phyloP scores from a whole-genome alignment of 2,888 invertebrate genomes.

The Sycophila texana region DNA sequence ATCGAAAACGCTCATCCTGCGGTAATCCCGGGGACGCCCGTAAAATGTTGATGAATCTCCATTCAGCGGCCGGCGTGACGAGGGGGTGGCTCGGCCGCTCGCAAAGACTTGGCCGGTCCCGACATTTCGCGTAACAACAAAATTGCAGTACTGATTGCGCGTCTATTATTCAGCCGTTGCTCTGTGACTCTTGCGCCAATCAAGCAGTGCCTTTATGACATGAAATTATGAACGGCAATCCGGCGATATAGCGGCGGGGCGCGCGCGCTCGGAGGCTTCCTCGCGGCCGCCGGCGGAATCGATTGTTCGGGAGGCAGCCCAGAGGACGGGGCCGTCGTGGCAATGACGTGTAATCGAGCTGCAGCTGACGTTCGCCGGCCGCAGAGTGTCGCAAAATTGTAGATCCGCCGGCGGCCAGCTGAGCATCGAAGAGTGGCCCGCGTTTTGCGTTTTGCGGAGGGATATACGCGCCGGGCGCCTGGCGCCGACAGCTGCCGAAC shows the following conservation, averaged over 20 bases:
- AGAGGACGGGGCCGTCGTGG: constrained; percentile 18
- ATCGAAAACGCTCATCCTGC: neutral
- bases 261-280: neutral
- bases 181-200: constrained; percentile 19
- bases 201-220: constrained; percentile 36
- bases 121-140: constrained; percentile 40
- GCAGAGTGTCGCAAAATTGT: constrained; percentile 42
- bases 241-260: neutral
- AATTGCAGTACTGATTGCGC: constrained; percentile 44
- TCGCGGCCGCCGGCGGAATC: constrained; percentile 24
- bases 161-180: constrained; percentile 45
- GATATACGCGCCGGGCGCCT: neutral
- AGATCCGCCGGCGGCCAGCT: constrained; percentile 6
- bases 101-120: neutral
- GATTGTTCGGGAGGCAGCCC: constrained; percentile 25
- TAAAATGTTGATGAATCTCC: constrained; percentile 41
- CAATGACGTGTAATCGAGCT: constrained; percentile 47
- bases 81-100: neutral
- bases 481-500: constrained; percentile 3
- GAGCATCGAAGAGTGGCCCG: neutral
- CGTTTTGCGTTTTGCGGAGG: constrained; percentile 26
- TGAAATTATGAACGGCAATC: constrained; percentile 43
- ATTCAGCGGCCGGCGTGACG: constrained; percentile 9
- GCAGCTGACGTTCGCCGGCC: constrained; percentile 41
- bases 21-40: neutral